phyloP scores from a whole-genome alignment of 2,797 vertebrate species.

The Rhynchonycteris naso region DNA sequence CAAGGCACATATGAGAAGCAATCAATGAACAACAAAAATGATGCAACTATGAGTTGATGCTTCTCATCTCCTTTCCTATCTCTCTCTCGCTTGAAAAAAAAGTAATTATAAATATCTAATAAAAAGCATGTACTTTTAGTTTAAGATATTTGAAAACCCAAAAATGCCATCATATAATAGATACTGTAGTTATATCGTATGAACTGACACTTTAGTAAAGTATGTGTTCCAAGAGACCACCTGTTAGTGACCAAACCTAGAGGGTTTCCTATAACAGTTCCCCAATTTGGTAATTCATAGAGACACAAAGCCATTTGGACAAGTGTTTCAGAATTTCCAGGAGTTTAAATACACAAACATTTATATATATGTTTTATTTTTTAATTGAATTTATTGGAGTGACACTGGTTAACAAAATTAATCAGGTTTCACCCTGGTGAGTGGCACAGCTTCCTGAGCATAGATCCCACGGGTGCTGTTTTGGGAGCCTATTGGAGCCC shows the following conservation, averaged over 20 bases:
- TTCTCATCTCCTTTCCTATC: too few relatives aligned
- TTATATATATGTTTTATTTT: not conserved
- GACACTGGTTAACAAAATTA: too few relatives aligned
- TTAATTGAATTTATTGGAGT: too few relatives aligned
- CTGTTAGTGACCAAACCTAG: not conserved
- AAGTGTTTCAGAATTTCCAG: constrained; percentile 21
- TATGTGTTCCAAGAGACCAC: not conserved
- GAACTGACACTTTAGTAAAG: not conserved
- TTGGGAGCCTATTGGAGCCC: too few relatives aligned
- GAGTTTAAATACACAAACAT: not conserved
- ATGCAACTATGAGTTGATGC: not conserved
- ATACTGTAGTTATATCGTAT: constrained; percentile 21
- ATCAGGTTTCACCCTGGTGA: too few relatives aligned
- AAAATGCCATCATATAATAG: not conserved
- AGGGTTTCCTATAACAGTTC: not conserved
- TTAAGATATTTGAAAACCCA: constrained; percentile 29
- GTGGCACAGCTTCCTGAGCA: too few relatives aligned
- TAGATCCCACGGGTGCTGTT: too few relatives aligned
- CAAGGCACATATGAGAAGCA: too few relatives aligned
- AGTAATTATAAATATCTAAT: constrained; percentile 3
- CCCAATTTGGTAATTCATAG: not conserved
- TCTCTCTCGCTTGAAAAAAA: not conserved
- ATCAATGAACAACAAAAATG: too few relatives aligned
- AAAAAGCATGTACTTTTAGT: not conserved
- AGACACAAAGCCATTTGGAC: not conserved